Evolutionary conservation across 2,888 invertebrate genomes (phyloP).

Genomic region (Macrophya alboannulata): DNA sequence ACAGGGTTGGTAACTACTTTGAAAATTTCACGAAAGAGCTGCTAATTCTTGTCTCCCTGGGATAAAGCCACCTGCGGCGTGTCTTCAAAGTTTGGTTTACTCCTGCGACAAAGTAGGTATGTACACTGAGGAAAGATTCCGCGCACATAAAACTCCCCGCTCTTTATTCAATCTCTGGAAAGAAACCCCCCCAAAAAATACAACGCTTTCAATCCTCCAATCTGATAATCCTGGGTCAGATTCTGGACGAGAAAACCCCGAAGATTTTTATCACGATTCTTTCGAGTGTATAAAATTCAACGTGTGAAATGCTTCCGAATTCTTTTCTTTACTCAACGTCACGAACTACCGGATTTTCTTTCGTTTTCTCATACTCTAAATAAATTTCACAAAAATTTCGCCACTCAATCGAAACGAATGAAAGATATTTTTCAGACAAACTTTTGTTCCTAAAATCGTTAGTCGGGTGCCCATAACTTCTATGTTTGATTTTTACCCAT

Average conservation of each 20-base stretch:
- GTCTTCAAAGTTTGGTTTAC: conserved; percentile 24
- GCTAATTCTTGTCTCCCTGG: conserved; percentile 45
- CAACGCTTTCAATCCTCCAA: conserved; percentile 40
- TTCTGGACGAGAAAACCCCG: neutral
- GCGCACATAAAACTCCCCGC: neutral
- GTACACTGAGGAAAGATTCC: neutral
- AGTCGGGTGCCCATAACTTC: neutral
- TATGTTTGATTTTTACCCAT: neutral
- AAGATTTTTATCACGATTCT: conserved; percentile 8
- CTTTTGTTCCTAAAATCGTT: too few relatives aligned
- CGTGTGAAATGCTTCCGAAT: neutral
- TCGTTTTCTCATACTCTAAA: neutral
- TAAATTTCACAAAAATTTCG: neutral
- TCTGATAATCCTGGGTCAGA: conserved; percentile 20
- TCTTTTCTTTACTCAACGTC: neutral
- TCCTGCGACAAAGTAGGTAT: neutral
- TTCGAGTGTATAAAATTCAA: neutral
- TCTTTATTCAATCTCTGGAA: neutral
- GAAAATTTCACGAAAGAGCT: conserved; percentile 44
- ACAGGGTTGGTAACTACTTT: conserved; percentile 14
- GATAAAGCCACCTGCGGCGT: conserved; percentile 35
- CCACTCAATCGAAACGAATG: neutral
- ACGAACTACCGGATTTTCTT: neutral
- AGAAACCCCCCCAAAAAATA: neutral
- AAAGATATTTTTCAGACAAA: neutral